Evolutionary conservation across 2,888 invertebrate genomes (phyloP).

Genomic region (Cephus pygmeus): DNA sequence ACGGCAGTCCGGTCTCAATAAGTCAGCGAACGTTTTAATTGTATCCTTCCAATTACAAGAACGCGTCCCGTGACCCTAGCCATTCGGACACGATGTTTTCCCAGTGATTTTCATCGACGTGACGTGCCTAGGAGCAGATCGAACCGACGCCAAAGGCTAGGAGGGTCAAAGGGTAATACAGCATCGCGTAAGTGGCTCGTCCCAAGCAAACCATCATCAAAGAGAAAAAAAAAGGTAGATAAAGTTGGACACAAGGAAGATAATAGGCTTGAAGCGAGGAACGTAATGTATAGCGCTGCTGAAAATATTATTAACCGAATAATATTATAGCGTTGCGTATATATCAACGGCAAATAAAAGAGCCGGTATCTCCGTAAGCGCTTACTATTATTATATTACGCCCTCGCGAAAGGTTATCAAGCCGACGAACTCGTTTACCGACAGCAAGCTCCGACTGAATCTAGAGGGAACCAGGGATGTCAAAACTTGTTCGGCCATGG

Average conservation of each 20-base stretch:
- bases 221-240: neutral
- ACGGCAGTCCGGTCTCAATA: neutral
- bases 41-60: neutral
- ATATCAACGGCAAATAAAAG: neutral
- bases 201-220: neutral
- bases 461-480: neutral
- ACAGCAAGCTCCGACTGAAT: constrained; percentile 26
- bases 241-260: neutral
- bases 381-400: constrained; percentile 1
- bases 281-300: neutral
- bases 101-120: neutral
- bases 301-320: neutral
- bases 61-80: neutral
- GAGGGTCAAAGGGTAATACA: neutral
- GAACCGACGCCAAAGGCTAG: neutral
- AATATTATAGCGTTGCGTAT: neutral
- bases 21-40: neutral
- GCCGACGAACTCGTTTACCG: constrained; percentile 33
- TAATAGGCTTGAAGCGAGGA: neutral
- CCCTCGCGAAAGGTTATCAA: constrained; percentile 30
- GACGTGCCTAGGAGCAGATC: neutral
- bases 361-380: neutral
- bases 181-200: neutral
- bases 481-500: neutral
- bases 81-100: neutral